phyloP scores from a whole-genome alignment of 2,113 vertebrate genomes.

The Sialia sialis region DNA sequence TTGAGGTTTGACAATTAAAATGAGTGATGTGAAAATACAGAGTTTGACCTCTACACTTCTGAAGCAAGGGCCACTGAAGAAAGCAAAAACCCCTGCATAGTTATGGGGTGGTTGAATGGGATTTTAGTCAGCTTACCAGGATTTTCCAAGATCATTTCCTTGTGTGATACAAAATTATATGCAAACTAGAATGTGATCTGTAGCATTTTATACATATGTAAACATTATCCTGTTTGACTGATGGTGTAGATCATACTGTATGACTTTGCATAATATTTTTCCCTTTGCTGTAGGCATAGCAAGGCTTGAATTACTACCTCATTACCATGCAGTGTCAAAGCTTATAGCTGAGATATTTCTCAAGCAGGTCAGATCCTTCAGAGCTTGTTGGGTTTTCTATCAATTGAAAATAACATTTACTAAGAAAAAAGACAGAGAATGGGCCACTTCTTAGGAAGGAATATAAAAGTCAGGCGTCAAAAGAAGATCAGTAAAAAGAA shows the following conservation, averaged over 20 bases:
- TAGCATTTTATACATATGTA: background rate
- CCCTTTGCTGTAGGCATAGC: background rate
- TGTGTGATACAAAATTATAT: background rate
- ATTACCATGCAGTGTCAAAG: background rate
- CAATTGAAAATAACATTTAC: background rate
- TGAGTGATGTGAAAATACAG: background rate
- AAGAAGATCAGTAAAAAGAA: background rate
- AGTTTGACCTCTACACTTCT: background rate
- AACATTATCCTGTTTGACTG: background rate
- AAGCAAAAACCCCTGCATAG: background rate
- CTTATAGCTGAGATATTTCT: background rate
- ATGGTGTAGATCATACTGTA: background rate
- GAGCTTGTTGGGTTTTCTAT: slow-evolving; percentile 1
- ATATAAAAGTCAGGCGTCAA: slow-evolving; percentile 5
- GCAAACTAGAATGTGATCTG: background rate
- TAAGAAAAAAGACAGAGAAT: background rate
- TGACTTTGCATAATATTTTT: slow-evolving; percentile 1
- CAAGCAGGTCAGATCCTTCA: slow-evolving; percentile 5
- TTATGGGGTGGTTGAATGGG: background rate
- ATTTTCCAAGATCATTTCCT: background rate
- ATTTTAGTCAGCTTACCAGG: background rate
- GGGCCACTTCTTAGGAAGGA: background rate
- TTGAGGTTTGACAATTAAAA: background rate
- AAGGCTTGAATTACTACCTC: background rate
- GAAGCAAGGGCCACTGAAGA: background rate